Evolutionary conservation across 2,797 vertebrate genomes (phyloP), one percentile per base, ranked within the genome.

Genomic region (Manis pentadactyla): DNA sequence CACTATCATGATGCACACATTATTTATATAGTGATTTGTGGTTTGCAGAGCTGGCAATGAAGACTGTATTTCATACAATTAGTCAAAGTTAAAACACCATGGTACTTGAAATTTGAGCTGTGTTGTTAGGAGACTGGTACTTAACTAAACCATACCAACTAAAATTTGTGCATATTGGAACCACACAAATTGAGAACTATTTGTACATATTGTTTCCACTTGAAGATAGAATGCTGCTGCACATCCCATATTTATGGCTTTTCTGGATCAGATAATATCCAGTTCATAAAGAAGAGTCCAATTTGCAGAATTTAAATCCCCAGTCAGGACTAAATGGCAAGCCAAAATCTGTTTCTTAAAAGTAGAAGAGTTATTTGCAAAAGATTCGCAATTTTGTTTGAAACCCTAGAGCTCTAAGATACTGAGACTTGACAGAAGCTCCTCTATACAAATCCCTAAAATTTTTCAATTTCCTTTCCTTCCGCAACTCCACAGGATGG

Each of bases 321-420:
- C 31, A 82, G 3, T n/a, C 37, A 79, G 27, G 57, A 29, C 21
- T 74, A 94, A 96, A 25, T 49, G 57, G 27, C 49, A 88, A 94
- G 18, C 68, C 31, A 88, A 68, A 93, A 85, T 13, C 15, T 77
- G 13, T 93, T 95, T 86, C 49, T 89, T 66, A 78, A 64, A 93
- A 92, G 64, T 69, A 42, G 21, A 89, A 82, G n/a, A 64, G 34
- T 83, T 86, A 94, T 83, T 95, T 93, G 13, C 63, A 86, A 69
- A 92, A 89, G 49, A 84, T 21, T 94, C 57, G 42, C 29, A 91
- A 18, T 71, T 94, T 93, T 95, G 42, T 34, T 91, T 2, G 74
- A 95, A 97, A 68, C 21, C 23, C 79, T 64, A 85, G 27, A 73
- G 21, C 29, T 89, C 78, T 86, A 51, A 73, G 63, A 73, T 69